Conservation (phyloP, 2,888 invertebrate species). For the Pardosa pseudoannulata region DNA sequence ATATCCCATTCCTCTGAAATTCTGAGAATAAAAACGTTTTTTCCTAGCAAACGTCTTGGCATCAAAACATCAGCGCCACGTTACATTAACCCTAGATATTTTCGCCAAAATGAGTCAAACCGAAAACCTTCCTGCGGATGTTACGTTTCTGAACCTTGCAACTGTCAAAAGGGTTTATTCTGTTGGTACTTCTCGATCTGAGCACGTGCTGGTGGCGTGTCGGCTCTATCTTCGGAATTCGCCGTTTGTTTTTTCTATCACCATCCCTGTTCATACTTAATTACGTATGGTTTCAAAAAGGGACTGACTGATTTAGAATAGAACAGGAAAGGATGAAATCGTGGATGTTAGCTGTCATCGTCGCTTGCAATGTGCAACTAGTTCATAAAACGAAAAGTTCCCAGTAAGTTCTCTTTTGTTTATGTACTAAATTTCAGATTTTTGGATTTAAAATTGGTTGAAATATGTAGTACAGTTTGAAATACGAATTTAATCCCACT, state of each 20-base stretch:
- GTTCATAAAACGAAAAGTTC: conserved; percentile 65
- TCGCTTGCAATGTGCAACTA: conserved; percentile 68
- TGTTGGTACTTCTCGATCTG: conserved; percentile 13
- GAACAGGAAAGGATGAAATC: conserved; percentile 51
- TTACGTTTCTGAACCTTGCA: background rate
- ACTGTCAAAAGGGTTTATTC: conserved; percentile 35
- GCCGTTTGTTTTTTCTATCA: background rate
- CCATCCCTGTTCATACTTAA: background rate
- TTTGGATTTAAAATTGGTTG: too few species aligned
- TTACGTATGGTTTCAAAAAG: background rate
- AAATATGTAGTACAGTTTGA: too few species aligned
- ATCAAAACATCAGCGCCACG: background rate
- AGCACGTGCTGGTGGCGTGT: conserved; percentile 36
- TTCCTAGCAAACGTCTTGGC: background rate
- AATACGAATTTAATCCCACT: too few species aligned
- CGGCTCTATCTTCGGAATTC: background rate
- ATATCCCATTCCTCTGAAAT: too few species aligned
- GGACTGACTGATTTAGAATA: background rate
- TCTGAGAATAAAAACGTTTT: too few species aligned
- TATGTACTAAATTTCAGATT: too few species aligned
- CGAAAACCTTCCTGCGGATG: background rate
- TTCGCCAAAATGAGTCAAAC: background rate
- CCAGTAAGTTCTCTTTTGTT: conserved; percentile 44
- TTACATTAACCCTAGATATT: background rate
- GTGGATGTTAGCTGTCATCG: conserved; percentile 71